Conservation (phyloP, 35 echinoderm and acorn worm genomes). For the Chiridota heheva region DNA sequence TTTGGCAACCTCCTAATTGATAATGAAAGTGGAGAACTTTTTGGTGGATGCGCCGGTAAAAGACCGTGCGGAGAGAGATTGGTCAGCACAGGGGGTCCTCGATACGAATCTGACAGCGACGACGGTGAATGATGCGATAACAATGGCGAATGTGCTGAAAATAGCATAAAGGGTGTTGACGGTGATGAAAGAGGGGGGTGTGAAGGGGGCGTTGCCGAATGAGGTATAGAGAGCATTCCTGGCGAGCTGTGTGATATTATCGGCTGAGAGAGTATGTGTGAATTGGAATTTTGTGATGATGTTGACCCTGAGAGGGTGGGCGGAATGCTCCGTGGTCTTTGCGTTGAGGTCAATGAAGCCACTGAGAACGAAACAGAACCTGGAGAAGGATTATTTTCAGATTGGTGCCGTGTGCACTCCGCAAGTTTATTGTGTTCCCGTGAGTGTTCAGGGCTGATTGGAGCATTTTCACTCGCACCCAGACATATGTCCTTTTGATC, state of each 20-base stretch:
- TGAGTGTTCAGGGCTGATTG: slow-evolving; percentile 8
- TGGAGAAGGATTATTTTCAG: slow-evolving; percentile 37
- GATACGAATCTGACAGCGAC: slow-evolving; percentile 61
- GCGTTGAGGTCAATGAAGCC: slow-evolving; percentile 63
- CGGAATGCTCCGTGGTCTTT: slow-evolving; percentile 28
- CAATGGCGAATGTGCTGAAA: slow-evolving; percentile 68
- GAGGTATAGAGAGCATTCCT: slow-evolving; percentile 73
- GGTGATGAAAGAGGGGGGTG: slow-evolving; percentile 58
- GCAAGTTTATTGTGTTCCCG: slow-evolving; percentile 3
- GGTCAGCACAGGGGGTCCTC: slow-evolving; percentile 50
- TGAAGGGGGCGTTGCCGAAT: slow-evolving; percentile 58
- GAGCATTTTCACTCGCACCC: slow-evolving; percentile 3
- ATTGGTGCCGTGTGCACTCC: slow-evolving; percentile 7
- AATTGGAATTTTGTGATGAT: slow-evolving; percentile 34
- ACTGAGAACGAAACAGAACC: slow-evolving; percentile 15
- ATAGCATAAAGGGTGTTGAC: slow-evolving; percentile 68
- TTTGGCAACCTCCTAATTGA: slow-evolving; percentile 36
- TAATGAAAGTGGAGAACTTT: slow-evolving; percentile 35
- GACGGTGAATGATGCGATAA: slow-evolving; percentile 60
- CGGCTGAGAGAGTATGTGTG: slow-evolving; percentile 21
- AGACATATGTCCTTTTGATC: slow-evolving; percentile 4
- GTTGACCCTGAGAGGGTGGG: slow-evolving; percentile 40
- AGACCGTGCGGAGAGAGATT: slow-evolving; percentile 58
- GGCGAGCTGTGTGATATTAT: slow-evolving; percentile 58
- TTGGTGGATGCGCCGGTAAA: slow-evolving; percentile 44